Evolutionary conservation across 2,113 vertebrate species (phyloP), one percentile per base, ranked within the genome.

Genomic region (Albula goreensis): DNA sequence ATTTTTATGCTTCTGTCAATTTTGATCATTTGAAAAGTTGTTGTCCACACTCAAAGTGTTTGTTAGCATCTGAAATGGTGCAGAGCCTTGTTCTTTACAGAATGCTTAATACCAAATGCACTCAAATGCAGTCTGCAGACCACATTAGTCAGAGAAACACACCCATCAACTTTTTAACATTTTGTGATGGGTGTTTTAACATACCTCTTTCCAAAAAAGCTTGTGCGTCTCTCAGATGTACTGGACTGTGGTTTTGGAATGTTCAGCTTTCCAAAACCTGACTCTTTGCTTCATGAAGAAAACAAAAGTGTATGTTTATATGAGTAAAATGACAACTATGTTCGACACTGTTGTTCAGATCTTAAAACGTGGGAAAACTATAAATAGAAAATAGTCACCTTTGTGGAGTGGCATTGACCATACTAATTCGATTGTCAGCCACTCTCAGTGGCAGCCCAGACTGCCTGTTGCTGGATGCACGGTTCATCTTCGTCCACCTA

Each of bases 221-320:
- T 98, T 87, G 96, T 95, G 94, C 97, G 95, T 86, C 95, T 96
- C 88, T 99, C 98, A 5, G 96, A 97, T 19, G 93, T 96, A 83
- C 89, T 94, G 80, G 96, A 93, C 60, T 95, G 93, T 6, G 96
- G 93, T 89, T 94, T 98, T 83, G 94, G 91, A 41, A 96, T 90
- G 89, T 88, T 98, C 85, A 96, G 91, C 85, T 97, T 99, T 79
- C 97, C 97, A 93, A 97, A 97, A 0, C 93, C 90, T 87, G 94
- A 91, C 83, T 94, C 96, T 83, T 97, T 97, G 88, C 97, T 98
- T 93, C 90, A 93, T 93, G 87, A 49, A 81, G 86, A 9, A 92
- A 89, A 88, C 31, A 41, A 41, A 41, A 41, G 31, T 41, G 31
- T 41, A 41, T 41, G 31, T 41, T 41, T 41, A 1, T 41, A 41